Conservation (phyloP, 2,888 invertebrate genomes). For the Girardia tigrina region DNA sequence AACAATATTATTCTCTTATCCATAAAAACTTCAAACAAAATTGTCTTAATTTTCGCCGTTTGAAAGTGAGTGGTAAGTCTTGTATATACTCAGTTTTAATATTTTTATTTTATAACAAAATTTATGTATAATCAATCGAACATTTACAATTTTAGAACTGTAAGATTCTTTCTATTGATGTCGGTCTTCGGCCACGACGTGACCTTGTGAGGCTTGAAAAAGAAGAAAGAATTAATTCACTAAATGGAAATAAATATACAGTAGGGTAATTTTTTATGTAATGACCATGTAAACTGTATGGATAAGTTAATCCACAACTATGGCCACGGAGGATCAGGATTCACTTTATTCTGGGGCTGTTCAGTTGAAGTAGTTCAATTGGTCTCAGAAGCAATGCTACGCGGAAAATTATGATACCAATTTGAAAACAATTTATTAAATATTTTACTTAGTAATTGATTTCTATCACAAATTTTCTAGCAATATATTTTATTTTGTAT, state of each 20-base stretch:
- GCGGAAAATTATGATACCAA: background rate
- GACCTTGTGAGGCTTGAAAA: background rate
- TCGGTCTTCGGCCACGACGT: background rate
- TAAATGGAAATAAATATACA: background rate
- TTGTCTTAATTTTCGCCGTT: too few relatives aligned
- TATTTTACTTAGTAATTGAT: too few relatives aligned
- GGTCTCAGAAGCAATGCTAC: background rate
- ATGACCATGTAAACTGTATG: background rate
- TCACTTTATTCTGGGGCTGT: constrained; percentile 41
- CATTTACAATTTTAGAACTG: background rate
- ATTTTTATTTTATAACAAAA: background rate
- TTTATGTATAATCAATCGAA: background rate
- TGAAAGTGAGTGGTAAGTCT: too few relatives aligned
- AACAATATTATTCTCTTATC: too few relatives aligned
- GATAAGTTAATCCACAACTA: constrained; percentile 40
- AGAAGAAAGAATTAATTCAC: background rate
- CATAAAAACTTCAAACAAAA: too few relatives aligned
- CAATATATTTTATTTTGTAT: too few relatives aligned
- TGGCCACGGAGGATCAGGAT: constrained; percentile 40
- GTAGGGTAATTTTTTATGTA: background rate
- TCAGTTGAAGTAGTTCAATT: constrained; percentile 37
- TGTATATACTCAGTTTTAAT: too few relatives aligned
- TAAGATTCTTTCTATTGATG: background rate
- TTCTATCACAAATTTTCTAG: too few relatives aligned
- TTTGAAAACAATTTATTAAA: too few relatives aligned